Evolutionary conservation across 2,888 invertebrate genomes (phyloP).

Genomic region (Drosophila limbata): DNA sequence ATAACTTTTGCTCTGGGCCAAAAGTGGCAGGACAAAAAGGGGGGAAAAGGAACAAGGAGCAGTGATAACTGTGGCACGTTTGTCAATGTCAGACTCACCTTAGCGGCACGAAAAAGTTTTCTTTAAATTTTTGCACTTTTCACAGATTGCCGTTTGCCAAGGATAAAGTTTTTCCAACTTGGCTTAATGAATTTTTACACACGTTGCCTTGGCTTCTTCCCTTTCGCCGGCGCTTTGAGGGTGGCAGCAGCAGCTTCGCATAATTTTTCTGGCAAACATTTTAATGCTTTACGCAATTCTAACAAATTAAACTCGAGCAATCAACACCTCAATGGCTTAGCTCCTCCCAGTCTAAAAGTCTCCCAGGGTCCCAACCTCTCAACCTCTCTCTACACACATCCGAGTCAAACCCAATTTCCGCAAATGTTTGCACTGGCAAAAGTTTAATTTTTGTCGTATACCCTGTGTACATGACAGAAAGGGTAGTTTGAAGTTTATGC

Average conservation of each 20-base stretch:
- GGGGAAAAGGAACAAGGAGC: background rate
- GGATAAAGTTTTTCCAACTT: slow-evolving; percentile 67
- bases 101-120: slow-evolving; percentile 62
- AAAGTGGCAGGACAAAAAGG: slow-evolving; percentile 4
- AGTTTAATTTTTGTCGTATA: slow-evolving; percentile 33
- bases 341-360: slow-evolving; percentile 2
- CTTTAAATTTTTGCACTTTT: slow-evolving; percentile 79
- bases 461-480: background rate
- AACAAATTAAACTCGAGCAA: slow-evolving; percentile 79
- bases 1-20: slow-evolving; percentile 75
- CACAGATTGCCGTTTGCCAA: slow-evolving; percentile 61
- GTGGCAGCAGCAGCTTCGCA: slow-evolving; percentile 9
- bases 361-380: background rate
- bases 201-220: slow-evolving; percentile 33
- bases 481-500: background rate
- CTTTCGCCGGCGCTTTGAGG: background rate
- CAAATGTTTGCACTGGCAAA: slow-evolving; percentile 61
- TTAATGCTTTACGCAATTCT: slow-evolving; percentile 79
- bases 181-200: slow-evolving; percentile 74
- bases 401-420: slow-evolving; percentile 73
- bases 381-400: background rate
- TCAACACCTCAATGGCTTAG: slow-evolving; percentile 73
- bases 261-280: slow-evolving; percentile 78
- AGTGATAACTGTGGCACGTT: slow-evolving; percentile 13
- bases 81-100: slow-evolving; percentile 72